Conservation (phyloP, 92 coral and sea anemone genomes). For the Muricea muricata region DNA sequence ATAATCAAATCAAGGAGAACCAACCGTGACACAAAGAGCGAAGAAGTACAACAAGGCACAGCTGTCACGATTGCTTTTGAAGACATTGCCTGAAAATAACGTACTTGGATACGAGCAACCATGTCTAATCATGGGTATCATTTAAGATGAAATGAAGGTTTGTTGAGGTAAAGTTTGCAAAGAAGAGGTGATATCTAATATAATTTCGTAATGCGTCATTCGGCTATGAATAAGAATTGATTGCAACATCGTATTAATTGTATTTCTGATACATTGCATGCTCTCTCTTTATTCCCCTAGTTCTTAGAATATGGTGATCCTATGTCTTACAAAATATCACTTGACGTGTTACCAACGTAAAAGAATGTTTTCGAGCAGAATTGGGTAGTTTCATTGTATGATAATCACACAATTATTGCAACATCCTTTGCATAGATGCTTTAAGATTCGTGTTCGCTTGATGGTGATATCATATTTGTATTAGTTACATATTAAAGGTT, state of each 20-base stretch:
- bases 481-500: too few relatives aligned
- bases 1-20: neutral
- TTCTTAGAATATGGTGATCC: too few relatives aligned
- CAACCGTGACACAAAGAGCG: neutral
- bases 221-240: neutral
- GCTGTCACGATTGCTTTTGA: too few relatives aligned
- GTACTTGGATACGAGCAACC: neutral
- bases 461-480: too few relatives aligned
- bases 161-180: neutral
- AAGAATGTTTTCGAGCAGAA: neutral
- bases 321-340: too few relatives aligned
- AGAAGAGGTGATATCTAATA: neutral
- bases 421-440: neutral
- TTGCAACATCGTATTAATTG: too few relatives aligned
- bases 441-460: too few relatives aligned
- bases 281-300: too few relatives aligned
- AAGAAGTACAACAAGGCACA: neutral
- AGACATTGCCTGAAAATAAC: too few relatives aligned
- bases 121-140: neutral
- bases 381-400: neutral
- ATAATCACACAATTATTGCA: neutral
- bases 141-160: neutral
- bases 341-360: too few relatives aligned
- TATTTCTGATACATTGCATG: too few relatives aligned
- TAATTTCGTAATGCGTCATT: neutral